These are phyloP conservation scores for Agelastica alni DNA, from an alignment of 2,888 invertebrate genomes.

Conservation along the genomic window DNA sequence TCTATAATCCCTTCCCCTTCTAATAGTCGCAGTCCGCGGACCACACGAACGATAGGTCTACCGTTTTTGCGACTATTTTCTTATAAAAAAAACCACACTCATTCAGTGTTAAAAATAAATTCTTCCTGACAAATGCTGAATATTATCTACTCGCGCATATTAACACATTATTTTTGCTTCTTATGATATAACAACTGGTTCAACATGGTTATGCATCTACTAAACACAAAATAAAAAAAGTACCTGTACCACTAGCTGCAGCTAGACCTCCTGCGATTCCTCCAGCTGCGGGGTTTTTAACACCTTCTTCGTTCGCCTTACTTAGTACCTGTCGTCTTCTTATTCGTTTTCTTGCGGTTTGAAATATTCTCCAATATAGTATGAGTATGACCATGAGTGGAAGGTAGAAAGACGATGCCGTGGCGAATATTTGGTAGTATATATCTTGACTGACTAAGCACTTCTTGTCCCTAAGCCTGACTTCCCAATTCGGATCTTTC, in stretches of 20 bases:
- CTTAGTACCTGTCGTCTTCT: conserved; percentile 68
- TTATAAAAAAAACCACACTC: too few relatives aligned
- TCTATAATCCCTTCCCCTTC: too few relatives aligned
- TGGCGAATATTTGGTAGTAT: conserved; percentile 86
- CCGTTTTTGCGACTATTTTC: too few relatives aligned
- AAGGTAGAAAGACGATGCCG: conserved; percentile 88
- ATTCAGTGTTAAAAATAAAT: too few relatives aligned
- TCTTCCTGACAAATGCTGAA: too few relatives aligned
- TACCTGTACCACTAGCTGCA: conserved; percentile 69
- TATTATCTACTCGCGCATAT: too few relatives aligned
- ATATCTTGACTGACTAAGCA: conserved; percentile 86
- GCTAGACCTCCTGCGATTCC: conserved; percentile 61
- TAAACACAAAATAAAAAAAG: background rate
- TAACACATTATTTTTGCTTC: too few relatives aligned
- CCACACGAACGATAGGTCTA: too few relatives aligned
- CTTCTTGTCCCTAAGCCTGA: conserved; percentile 66
- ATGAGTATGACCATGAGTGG: conserved; percentile 84
- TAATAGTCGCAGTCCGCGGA: too few relatives aligned
- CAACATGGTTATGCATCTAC: too few relatives aligned
- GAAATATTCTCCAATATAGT: conserved; percentile 89
- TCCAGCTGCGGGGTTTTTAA: conserved; percentile 57
- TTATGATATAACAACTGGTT: too few relatives aligned
- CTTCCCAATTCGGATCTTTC: conserved; percentile 70
- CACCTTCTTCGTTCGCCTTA: conserved; percentile 47
- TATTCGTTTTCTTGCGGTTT: conserved; percentile 86